phyloP scores from a whole-genome alignment of 1,140 invertebrate species.

The Atta colombica region DNA sequence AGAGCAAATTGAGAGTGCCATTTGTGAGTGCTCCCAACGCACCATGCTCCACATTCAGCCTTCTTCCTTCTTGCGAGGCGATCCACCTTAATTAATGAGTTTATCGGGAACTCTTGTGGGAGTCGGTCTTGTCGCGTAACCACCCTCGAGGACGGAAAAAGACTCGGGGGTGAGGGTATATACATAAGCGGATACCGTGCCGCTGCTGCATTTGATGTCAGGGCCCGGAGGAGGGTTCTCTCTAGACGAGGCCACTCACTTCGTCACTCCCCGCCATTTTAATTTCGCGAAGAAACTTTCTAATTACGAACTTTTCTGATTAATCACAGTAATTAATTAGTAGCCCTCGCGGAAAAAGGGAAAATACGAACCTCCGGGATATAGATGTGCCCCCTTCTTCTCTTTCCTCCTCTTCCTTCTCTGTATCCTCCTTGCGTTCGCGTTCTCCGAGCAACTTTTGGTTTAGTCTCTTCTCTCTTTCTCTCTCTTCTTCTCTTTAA shows the following conservation, averaged over 20 bases:
- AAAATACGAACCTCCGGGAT: conserved; percentile 78
- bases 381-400: conserved; percentile 59
- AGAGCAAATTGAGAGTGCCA: conserved; percentile 61
- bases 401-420: neutral
- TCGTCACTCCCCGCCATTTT: conserved; percentile 86
- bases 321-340: conserved; percentile 88
- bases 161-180: conserved; percentile 32
- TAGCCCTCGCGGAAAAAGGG: conserved; percentile 74
- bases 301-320: conserved; percentile 88
- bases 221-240: conserved; percentile 37
- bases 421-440: conserved; percentile 58
- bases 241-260: conserved; percentile 75
- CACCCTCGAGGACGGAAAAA: conserved; percentile 66
- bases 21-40: conserved; percentile 63
- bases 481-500: conserved; percentile 18
- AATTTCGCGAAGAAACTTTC: conserved; percentile 87
- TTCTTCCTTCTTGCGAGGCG: conserved; percentile 74
- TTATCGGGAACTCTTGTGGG: conserved; percentile 83
- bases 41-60: conserved; percentile 50
- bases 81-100: conserved; percentile 87
- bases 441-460: conserved; percentile 13
- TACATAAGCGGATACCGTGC: conserved; percentile 66
- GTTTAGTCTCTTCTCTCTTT: neutral
- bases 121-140: conserved; percentile 65
- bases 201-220: conserved; percentile 33